phyloP scores from a whole-genome alignment of 2,113 vertebrate species.

The Nibea albiflora region DNA sequence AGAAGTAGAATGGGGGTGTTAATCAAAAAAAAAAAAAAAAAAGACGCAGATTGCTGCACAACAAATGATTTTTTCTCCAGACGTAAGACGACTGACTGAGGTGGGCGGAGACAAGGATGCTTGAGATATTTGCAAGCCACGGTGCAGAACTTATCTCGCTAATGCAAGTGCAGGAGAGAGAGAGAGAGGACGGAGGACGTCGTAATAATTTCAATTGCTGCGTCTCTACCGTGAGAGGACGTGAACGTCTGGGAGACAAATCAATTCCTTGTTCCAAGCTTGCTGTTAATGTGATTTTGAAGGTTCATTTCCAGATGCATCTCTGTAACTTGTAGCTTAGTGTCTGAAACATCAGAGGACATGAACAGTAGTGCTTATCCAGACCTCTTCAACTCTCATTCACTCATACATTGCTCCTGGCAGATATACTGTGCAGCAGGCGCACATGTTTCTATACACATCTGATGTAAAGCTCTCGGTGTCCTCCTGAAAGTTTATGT shows the following conservation, averaged over 20 bases:
- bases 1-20: conserved; percentile 77
- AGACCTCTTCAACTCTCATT: conserved; percentile 44
- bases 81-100: conserved; percentile 62
- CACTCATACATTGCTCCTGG: conserved; percentile 12
- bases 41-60: conserved; percentile 74
- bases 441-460: conserved; percentile 15
- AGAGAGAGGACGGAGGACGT: too few relatives aligned
- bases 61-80: conserved; percentile 69
- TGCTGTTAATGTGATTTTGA: conserved; percentile 44
- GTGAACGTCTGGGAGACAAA: conserved; percentile 66
- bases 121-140: conserved; percentile 60
- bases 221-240: conserved; percentile 28
- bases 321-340: conserved; percentile 33
- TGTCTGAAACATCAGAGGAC: conserved; percentile 32
- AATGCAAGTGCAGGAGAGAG: conserved; percentile 53
- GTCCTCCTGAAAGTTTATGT: conserved; percentile 65
- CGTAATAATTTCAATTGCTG: conserved; percentile 54
- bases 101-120: conserved; percentile 73
- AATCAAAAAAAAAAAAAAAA: conserved; percentile 64
- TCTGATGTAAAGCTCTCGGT: conserved; percentile 41
- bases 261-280: conserved; percentile 49
- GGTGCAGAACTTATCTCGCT: conserved; percentile 67
- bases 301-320: conserved; percentile 51
- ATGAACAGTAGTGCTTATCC: conserved; percentile 33
- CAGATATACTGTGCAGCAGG: conserved; percentile 15